Base-by-base conservation (phyloP, 1,140 invertebrate species). In the Bombus waltoni region DNA sequence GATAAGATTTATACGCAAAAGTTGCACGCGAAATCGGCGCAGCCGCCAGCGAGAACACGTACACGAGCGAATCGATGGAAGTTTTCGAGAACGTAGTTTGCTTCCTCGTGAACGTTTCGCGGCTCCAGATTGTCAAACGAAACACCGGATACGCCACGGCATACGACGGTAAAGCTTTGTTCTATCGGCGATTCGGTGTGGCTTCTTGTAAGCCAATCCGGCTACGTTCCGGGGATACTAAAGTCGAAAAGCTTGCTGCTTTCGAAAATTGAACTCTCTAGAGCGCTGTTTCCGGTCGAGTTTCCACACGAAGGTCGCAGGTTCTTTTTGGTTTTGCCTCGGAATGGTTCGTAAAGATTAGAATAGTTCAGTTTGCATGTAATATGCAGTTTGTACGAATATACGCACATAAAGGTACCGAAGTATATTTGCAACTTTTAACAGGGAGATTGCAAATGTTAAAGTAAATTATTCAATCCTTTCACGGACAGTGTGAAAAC, bases 1-100 rank as follows among this genome's bases (percentile, higher is more conserved):
- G 53, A 47, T 59, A 73, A 74, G 80, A 81, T 81, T 81, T 81
- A 81, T 81, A 32, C 38, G 80, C 22, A 44, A 32, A 81, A 81
- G 80, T 81, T 72, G 47, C 79, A 72, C 44, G 47, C 35, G 68
- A 81, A 71, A 81, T 62, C 70, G 70, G n/a, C 80, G 40, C 38
- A 62, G 80, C 38, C 80, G 68, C 80, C 38, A 4, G 53, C 25
- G 22, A 28, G 32, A 35, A 38, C 80, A 73, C 70, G 40, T 73
- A 62, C 22, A 28, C 2, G 22, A 32, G 0, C 47, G 32, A 81
- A 81, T 81, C 79, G 70, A 81, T 81, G 81, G 9, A 25, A 76
- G 74, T 42, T 66, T 82, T n/a, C 42, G 72, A n/a, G 72, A 42
- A 40, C 71, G 42, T 59, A 47, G 42, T 11, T 74, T 74, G 71